Evolutionary conservation across 2,888 invertebrate genomes (phyloP).

Genomic region (Harpagoxenus sublaevis): DNA sequence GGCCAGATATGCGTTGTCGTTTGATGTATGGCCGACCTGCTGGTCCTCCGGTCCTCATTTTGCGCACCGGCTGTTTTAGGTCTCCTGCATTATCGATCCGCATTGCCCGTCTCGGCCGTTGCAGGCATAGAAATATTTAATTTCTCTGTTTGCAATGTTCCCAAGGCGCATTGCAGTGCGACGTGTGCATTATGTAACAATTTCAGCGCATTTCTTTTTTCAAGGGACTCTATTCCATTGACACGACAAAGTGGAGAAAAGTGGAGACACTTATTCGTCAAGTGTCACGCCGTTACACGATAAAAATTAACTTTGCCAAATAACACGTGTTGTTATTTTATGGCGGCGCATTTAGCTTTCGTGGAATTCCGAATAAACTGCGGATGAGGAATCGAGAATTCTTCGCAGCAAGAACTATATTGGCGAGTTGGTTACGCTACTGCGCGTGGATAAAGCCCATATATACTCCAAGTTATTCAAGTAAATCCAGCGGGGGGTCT

Average conservation of each 20-base stretch:
- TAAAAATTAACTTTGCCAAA: not conserved
- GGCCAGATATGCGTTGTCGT: slow-evolving; percentile 36
- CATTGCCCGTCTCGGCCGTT: slow-evolving; percentile 1
- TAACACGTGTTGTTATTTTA: not conserved
- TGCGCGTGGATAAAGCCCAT: slow-evolving; percentile 7
- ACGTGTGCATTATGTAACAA: slow-evolving; percentile 16
- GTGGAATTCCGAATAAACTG: not conserved
- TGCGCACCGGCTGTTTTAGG: slow-evolving; percentile 39
- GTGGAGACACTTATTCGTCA: not conserved
- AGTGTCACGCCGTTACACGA: not conserved
- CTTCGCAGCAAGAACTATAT: too few species aligned
- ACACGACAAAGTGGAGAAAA: not conserved
- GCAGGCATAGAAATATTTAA: slow-evolving; percentile 44
- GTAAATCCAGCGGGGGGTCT: slow-evolving; percentile 29
- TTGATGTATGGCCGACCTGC: slow-evolving; percentile 23
- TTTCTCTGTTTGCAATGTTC: slow-evolving; percentile 33
- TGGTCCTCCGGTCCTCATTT: slow-evolving; percentile 42
- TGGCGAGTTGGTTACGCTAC: not conserved
- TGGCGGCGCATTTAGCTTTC: not conserved
- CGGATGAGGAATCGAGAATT: not conserved
- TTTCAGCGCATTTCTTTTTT: not conserved
- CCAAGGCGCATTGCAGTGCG: not conserved
- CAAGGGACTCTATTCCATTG: not conserved
- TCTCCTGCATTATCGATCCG: slow-evolving; percentile 46
- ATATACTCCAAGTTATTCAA: slow-evolving; percentile 42